A percentile compares a stretch with the other conserved stretches of the same genome.
phyloP scores from a whole-genome alignment of 2,113 vertebrate species.

The Ceyx cyanopectus region DNA sequence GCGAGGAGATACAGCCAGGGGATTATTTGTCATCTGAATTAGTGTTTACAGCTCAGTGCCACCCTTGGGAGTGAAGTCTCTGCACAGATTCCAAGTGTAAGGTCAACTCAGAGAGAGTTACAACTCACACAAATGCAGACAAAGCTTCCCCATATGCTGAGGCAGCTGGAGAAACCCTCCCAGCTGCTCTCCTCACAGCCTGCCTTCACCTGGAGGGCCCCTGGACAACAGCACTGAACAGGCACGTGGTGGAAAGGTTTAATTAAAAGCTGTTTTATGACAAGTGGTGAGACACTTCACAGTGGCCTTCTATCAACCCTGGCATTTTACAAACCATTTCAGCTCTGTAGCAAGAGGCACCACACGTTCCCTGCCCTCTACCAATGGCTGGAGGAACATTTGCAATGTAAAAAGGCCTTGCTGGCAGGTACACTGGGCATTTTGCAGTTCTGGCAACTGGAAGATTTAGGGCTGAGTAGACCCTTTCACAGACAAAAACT shows the following conservation, averaged over 20 bases:
- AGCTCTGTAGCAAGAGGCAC: not conserved
- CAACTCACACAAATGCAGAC: not conserved
- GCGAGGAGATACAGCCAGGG: not conserved
- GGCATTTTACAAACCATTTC: not conserved
- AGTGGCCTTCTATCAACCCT: not conserved
- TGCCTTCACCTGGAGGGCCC: not conserved
- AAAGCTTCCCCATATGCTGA: not conserved
- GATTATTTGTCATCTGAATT: not conserved
- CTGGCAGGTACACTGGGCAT: not conserved
- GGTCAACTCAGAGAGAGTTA: not conserved
- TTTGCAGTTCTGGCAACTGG: not conserved
- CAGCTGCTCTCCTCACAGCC: not conserved
- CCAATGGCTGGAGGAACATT: not conserved
- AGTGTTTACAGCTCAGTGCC: not conserved
- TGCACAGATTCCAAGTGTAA: not conserved
- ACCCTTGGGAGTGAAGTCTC: not conserved
- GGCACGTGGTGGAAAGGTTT: not conserved
- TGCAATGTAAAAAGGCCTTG: too few species aligned
- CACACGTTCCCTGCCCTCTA: not conserved
- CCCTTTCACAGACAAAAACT: not conserved
- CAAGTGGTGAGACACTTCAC: not conserved
- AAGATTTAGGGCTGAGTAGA: not conserved
- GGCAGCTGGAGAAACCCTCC: not conserved
- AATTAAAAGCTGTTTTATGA: not conserved
- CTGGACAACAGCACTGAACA: fast-evolving